Evolutionary conservation across 2,797 vertebrate species (phyloP).

Genomic region (Scolopax bukidnonensis): DNA sequence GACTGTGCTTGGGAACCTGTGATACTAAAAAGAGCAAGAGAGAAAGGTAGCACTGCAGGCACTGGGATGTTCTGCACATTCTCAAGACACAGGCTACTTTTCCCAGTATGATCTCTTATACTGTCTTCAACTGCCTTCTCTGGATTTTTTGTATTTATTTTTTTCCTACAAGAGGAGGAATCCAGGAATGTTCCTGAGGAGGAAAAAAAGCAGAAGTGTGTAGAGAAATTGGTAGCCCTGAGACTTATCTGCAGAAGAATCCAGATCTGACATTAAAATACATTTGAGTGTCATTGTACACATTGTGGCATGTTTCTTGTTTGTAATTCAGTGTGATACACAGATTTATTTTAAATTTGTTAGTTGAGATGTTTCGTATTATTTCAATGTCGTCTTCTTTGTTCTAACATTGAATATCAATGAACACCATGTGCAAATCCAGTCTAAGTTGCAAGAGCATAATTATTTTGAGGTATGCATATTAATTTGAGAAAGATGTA

Average conservation of each 20-base stretch:
- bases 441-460: background rate
- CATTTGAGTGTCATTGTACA: background rate
- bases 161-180: background rate
- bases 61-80: fast-evolving
- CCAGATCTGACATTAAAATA: background rate
- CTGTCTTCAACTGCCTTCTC: background rate
- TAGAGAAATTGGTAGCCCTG: background rate
- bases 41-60: background rate
- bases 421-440: background rate
- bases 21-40: background rate
- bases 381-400: background rate
- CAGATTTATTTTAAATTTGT: background rate
- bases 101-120: background rate
- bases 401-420: background rate
- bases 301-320: background rate
- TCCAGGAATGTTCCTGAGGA: background rate
- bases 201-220: background rate
- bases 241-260: background rate
- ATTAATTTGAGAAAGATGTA: background rate
- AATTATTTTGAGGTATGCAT: background rate
- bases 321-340: background rate
- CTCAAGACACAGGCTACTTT: background rate
- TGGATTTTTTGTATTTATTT: background rate
- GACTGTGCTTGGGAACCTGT: background rate
- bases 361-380: background rate